phyloP scores from a whole-genome alignment of 2,888 invertebrate genomes.

The Podotricha telesiphe region DNA sequence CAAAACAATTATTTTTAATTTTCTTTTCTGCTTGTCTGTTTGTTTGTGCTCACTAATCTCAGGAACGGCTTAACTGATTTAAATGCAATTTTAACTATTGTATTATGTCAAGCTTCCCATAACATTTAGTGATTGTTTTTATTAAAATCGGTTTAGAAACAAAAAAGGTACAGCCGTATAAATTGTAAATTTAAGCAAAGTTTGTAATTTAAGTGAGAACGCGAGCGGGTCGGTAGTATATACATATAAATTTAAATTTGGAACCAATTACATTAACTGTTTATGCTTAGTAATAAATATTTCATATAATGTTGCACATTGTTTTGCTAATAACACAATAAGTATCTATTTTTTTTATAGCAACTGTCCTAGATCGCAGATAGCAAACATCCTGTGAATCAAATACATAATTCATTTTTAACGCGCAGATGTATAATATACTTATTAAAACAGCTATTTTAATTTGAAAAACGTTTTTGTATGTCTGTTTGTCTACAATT shows the following conservation, averaged over 20 bases:
- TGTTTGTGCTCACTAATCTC: too few species aligned
- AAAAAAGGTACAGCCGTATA: too few species aligned
- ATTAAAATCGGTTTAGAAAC: too few species aligned
- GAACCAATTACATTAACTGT: neutral
- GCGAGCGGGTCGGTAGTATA: too few species aligned
- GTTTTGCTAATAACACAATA: slow-evolving; percentile 20
- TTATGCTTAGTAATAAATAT: neutral
- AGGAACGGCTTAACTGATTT: too few species aligned
- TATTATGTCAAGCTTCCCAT: too few species aligned
- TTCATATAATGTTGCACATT: neutral
- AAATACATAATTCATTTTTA: slow-evolving; percentile 42
- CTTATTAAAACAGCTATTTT: slow-evolving; percentile 40
- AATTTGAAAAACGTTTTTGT: slow-evolving; percentile 31
- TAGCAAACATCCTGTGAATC: slow-evolving; percentile 42
- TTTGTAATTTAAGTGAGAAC: too few species aligned
- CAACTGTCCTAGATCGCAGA: slow-evolving; percentile 38
- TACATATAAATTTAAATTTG: neutral
- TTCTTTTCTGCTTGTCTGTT: too few species aligned
- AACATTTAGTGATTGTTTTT: too few species aligned
- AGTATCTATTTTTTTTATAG: slow-evolving; percentile 22
- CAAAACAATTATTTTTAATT: too few species aligned
- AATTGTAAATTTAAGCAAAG: too few species aligned
- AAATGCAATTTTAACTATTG: too few species aligned
- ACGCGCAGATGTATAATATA: slow-evolving; percentile 41
- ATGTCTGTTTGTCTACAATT: neutral